Base-by-base conservation (phyloP, 2,797 vertebrate species). In the Sebastes goodei region DNA sequence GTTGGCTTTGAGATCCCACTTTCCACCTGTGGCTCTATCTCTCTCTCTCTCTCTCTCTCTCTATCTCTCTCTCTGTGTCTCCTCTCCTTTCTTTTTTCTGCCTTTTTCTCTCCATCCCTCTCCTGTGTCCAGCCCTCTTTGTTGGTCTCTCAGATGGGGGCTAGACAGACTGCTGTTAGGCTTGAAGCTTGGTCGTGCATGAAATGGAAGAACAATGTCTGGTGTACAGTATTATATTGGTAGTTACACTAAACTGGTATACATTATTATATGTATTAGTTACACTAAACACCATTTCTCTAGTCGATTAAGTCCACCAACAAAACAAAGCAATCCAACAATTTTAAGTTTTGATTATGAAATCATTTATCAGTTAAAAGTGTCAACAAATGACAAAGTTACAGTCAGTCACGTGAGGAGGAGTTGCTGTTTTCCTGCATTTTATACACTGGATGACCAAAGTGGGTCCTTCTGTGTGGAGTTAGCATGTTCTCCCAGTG, bases 1-100 rank as follows among this genome's bases (percentile, higher is more conserved):
- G 56, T 74, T 76, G 42, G 62, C 74, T 83, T 64, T 74, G 71
- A 75, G 81, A 67, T 76, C 70, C 62, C 81, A 69, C 62, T 70
- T 70, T 74, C 62, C 71, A 74, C 30, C 4, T 42, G 7, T 32
- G 72, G 20, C 70, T 33, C 62, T 57, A 20, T 68, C 15, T 49
- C 56, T 46, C 10, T 30, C 21, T 66, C 38, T 71, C 11, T 60
- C 2, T 42, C 12, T 14, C 38, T 42, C 12, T 15, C 2, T 42
- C 6, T 59, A 46, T 62, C 59, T 71, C 55, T 23, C 6, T 59
- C 53, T 62, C 42, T 55, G 67, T 38, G 33, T 66, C 46, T 56
- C 10, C 35, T 67, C 56, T 49, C 66, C 25, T 66, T 66, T 62
- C 5, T 3, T 53, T 27, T 21, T 30, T 30, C 11, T 14, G 20